Evolutionary conservation across 2,113 vertebrate genomes (phyloP), one percentile per base, ranked within the genome.

Genomic region (Poicephalus gulielmi): DNA sequence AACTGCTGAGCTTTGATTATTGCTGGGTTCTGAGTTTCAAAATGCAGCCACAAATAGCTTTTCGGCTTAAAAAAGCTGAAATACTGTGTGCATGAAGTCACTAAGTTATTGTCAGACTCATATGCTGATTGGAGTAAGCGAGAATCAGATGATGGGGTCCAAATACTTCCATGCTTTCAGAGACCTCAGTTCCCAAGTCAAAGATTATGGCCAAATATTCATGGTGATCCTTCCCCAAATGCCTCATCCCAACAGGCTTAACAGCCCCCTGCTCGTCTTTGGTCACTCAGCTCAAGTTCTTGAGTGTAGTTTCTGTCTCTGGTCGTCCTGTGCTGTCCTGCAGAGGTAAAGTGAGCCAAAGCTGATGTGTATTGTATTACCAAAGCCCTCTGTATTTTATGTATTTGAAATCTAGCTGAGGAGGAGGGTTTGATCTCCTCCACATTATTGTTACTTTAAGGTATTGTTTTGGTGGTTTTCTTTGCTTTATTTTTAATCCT

Each of bases 71-170:
- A 63, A 85, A 93, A 73, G 53, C 63, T 66, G 14, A 46, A 76
- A 41, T 52, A 6, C 35, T 89, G 41, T 43, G 43, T 30, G n/a
- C 27, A 2, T 63, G 9, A 69, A 74, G 49, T 67, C 33, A 31
- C 63, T 74, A 39, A 64, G 55, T 75, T 88, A 41, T 70, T 77
- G 68, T 77, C 75, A 74, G 60, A 16, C 9, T 71, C 20, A 60
- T 80, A 13, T 0, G 23, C 37, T 60, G 68, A 25, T 71, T 1
- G 1, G 59, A 6, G 6, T 49, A 33, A 49, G 69, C 3, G 12
- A 74, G 37, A 73, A 76, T 44, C 13, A 14, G 27, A 47, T 73
- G 49, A 55, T 41, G 60, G 70, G 41, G 55, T 90, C 46, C 64
- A 77, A 86, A 80, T 74, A 31, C 11, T 88, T 92, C 30, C 46